phyloP scores from a whole-genome alignment of 2,888 invertebrate species.

The Napeogenes sylphis region DNA sequence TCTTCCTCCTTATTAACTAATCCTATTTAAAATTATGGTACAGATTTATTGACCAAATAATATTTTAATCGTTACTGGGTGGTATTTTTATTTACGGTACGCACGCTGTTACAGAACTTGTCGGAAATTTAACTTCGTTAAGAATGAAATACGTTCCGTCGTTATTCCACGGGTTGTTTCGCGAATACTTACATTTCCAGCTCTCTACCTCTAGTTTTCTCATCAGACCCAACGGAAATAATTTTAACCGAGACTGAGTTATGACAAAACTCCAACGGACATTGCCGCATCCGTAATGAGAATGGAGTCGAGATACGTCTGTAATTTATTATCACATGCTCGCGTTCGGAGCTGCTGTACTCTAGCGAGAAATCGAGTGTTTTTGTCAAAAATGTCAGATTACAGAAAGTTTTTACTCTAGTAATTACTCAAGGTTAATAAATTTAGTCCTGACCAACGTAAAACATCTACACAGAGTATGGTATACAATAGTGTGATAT shows the following conservation, averaged over 20 bases:
- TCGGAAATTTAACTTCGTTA: slow-evolving; percentile 77
- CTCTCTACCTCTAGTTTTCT: slow-evolving; percentile 75
- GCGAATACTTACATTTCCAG: slow-evolving; percentile 73
- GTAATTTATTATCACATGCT: slow-evolving; percentile 72
- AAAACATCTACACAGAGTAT: too few relatives aligned
- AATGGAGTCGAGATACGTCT: slow-evolving; percentile 73
- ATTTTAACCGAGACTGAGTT: slow-evolving; percentile 77
- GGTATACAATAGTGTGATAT: slow-evolving; percentile 11
- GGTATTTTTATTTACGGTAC: slow-evolving; percentile 73
- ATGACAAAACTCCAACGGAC: slow-evolving; percentile 77
- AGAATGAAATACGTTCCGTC: slow-evolving; percentile 76
- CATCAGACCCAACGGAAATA: slow-evolving; percentile 76
- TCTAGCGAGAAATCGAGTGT: slow-evolving; percentile 50
- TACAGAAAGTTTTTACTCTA: slow-evolving; percentile 25
- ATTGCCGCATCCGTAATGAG: slow-evolving; percentile 77
- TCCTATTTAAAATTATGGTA: too few relatives aligned
- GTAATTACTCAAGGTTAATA: slow-evolving; percentile 11
- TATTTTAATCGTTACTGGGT: slow-evolving; percentile 43
- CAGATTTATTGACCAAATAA: too few relatives aligned
- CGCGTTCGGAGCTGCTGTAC: slow-evolving; percentile 43
- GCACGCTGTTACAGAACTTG: slow-evolving; percentile 71
- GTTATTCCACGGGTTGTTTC: slow-evolving; percentile 75
- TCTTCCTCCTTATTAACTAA: too few relatives aligned
- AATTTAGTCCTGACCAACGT: slow-evolving; percentile 6
- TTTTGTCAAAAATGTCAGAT: slow-evolving; percentile 45